A percentile compares a stretch with the other conserved stretches of the same genome.
phyloP scores from a whole-genome alignment of 2,113 vertebrate species.

The Epinephelus cyanopodus region DNA sequence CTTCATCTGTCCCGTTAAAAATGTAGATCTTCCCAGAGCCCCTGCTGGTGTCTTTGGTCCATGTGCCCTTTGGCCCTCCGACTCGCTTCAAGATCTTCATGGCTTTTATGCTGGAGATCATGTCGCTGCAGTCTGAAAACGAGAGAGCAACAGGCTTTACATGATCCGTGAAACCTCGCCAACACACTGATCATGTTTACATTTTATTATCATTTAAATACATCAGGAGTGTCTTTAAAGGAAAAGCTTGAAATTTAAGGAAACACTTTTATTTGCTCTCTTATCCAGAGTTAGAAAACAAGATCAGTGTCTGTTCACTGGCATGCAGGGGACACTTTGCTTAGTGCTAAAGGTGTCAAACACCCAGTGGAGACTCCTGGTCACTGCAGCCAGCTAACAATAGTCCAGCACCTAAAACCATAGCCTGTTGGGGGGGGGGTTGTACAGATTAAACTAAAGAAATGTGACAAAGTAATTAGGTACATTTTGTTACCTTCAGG shows the following conservation, averaged over 20 bases:
- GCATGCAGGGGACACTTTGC: too few species aligned
- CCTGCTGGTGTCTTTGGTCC: constrained; percentile 90
- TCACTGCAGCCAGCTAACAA: too few species aligned
- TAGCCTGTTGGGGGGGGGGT: too few species aligned
- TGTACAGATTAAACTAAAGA: too few species aligned
- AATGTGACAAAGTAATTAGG: too few species aligned
- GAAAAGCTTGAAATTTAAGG: not conserved
- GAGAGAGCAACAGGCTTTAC: constrained; percentile 1
- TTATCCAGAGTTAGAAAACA: not conserved
- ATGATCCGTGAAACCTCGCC: not conserved
- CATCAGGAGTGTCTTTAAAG: not conserved
- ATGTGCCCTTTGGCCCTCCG: constrained; percentile 89
- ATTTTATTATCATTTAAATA: not conserved
- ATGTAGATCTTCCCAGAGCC: constrained; percentile 91
- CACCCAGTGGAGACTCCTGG: too few species aligned
- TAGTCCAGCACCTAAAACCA: too few species aligned
- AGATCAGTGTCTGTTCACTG: too few species aligned
- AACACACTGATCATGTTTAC: not conserved
- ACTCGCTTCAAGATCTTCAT: constrained; percentile 97
- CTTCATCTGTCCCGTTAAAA: constrained; percentile 89
- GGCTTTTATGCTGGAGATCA: constrained; percentile 92
- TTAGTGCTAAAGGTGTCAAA: too few species aligned
- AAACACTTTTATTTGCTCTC: not conserved
- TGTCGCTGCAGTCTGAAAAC: constrained; percentile 92
- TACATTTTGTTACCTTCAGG: too few species aligned